Conservation (phyloP, 1,140 invertebrate genomes). For the Hylyphantes graminicola region DNA sequence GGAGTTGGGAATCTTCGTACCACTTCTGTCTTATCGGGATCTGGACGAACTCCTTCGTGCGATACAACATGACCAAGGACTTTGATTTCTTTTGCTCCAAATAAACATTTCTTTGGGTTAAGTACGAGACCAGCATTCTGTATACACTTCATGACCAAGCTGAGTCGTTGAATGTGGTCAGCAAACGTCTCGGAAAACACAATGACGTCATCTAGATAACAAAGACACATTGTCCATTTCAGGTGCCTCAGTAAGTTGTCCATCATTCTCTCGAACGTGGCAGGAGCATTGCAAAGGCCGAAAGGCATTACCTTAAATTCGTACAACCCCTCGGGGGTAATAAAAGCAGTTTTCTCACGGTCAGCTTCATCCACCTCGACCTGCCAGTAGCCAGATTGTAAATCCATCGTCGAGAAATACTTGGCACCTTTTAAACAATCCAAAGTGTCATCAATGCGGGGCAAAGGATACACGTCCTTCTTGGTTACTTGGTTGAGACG, state of each 20-base stretch:
- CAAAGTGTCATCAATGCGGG: neutral
- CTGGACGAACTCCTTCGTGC: neutral
- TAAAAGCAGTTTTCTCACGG: conserved; percentile 69
- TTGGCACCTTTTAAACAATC: conserved; percentile 52
- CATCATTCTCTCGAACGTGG: conserved; percentile 65
- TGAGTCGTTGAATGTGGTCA: conserved; percentile 44
- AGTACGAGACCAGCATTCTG: conserved; percentile 1
- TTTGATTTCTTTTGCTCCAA: conserved; percentile 15
- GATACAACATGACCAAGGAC: conserved; percentile 8
- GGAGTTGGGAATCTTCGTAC: neutral
- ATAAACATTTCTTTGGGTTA: conserved; percentile 10
- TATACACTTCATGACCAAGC: conserved; percentile 1
- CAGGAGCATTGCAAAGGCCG: conserved; percentile 66
- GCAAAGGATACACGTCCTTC: neutral
- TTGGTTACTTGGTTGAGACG: neutral
- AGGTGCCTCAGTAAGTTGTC: conserved; percentile 63
- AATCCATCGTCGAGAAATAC: conserved; percentile 69
- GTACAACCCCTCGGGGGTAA: conserved; percentile 42
- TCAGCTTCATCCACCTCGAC: conserved; percentile 65
- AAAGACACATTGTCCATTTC: conserved; percentile 59
- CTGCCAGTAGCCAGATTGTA: conserved; percentile 70
- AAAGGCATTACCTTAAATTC: conserved; percentile 67
- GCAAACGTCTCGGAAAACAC: conserved; percentile 35
- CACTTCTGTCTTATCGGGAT: conserved; percentile 2
- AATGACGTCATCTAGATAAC: conserved; percentile 41